These are phyloP conservation scores for Heptranchias perlo DNA, from an alignment of 2,113 vertebrate species.

Conservation along the genomic window DNA sequence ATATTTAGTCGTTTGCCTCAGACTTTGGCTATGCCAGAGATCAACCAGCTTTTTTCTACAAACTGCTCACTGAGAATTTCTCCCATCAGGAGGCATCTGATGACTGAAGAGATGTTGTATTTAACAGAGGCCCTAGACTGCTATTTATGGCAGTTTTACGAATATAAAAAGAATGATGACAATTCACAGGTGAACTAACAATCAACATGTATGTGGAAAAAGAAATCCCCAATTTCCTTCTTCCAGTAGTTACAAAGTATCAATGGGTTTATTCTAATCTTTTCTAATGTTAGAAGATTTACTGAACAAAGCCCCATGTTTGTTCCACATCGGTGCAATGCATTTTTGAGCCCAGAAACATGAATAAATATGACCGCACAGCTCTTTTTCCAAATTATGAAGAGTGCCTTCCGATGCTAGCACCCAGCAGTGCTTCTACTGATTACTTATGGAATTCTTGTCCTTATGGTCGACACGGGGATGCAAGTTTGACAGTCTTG, in stretches of 20 bases:
- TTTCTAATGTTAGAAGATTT: not conserved
- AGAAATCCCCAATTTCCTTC: not conserved
- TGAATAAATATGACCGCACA: not conserved
- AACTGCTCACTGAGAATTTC: not conserved
- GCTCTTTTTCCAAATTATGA: not conserved
- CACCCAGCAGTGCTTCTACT: no score
- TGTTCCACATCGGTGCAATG: not conserved
- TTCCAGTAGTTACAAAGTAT: not conserved
- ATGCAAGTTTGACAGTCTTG: conserved; percentile 25
- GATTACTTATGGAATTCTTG: no score
- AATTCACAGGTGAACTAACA: not conserved
- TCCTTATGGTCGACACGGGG: not conserved
- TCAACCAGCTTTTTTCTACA: not conserved
- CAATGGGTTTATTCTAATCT: not conserved
- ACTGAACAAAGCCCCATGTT: not conserved
- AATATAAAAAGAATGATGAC: not conserved
- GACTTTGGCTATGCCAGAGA: not conserved
- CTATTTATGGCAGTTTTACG: not conserved
- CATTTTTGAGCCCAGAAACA: not conserved
- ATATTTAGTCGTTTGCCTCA: conserved; percentile 11
- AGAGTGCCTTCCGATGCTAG: not conserved
- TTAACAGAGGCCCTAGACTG: not conserved
- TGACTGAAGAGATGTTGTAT: not conserved
- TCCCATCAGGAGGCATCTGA: conserved; percentile 21
- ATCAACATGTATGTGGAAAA: not conserved